Evolutionary conservation across 2,888 invertebrate genomes (phyloP).

Genomic region (Lasioglossum lativentre): DNA sequence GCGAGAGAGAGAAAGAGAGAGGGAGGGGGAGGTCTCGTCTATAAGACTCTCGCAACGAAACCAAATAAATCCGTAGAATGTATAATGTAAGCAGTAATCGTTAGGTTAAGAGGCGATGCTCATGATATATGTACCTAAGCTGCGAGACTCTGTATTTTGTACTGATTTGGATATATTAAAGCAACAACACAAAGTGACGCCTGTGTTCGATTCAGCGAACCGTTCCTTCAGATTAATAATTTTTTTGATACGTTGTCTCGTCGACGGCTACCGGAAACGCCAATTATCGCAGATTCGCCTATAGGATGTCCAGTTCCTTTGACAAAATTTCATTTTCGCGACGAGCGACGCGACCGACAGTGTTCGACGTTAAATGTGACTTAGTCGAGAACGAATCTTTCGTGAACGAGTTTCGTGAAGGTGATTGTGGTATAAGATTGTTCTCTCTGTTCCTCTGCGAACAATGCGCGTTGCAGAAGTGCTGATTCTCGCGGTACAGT

Average conservation of each 20-base stretch:
- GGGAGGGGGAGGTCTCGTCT: background rate
- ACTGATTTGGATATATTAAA: slow-evolving; percentile 33
- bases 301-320: slow-evolving; percentile 66
- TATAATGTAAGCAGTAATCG: slow-evolving; percentile 9
- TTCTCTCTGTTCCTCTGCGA: background rate
- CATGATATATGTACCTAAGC: slow-evolving; percentile 11
- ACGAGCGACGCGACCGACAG: too few species aligned
- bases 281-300: slow-evolving; percentile 64
- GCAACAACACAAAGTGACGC: background rate
- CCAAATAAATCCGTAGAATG: slow-evolving; percentile 38
- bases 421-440: background rate
- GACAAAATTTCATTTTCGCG: slow-evolving; percentile 15
- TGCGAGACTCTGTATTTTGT: slow-evolving; percentile 28
- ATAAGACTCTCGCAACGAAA: slow-evolving; percentile 21
- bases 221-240: background rate
- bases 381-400: background rate
- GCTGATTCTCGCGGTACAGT: slow-evolving; percentile 25
- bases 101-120: slow-evolving; percentile 13
- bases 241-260: slow-evolving; percentile 20
- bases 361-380: background rate
- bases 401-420: background rate
- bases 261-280: slow-evolving; percentile 38
- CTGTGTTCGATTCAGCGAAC: background rate
- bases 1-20: too few species aligned
- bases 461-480: slow-evolving; percentile 25